Base-by-base conservation (phyloP, 2,888 invertebrate genomes). In the Pristionchus mayeri region DNA sequence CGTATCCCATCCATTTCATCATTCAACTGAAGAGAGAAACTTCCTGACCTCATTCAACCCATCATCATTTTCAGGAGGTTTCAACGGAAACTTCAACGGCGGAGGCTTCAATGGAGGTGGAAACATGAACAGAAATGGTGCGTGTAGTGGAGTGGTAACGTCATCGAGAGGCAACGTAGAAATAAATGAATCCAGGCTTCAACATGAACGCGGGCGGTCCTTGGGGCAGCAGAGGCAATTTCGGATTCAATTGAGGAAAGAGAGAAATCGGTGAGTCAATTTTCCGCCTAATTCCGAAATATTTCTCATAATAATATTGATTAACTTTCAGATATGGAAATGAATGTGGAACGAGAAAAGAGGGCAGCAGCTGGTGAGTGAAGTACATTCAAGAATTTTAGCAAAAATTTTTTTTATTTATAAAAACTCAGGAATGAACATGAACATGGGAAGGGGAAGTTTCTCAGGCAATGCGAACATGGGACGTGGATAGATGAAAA, bases 231-330 rank as follows among this genome's bases (percentile, higher is more conserved):
- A 9, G 13, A 11, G 71, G 71, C 6, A 40, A 40, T 13, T 71
- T 44, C 44, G 71, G 71, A n/a, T 63, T 63, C 63, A 71, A 44
- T 44, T n/a, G 71, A 71, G 71, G 71, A 37, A 71, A 71, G 71
- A 37, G n/a, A n/a, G n/a, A n/a, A n/a, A n/a, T n/a, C n/a, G n/a
- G n/a, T n/a, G n/a, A n/a, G n/a, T n/a, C n/a, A n/a, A n/a, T n/a
- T n/a, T n/a, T n/a, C n/a, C n/a, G n/a, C n/a, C n/a, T n/a, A n/a
- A n/a, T n/a, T n/a, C n/a, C n/a, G n/a, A n/a, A n/a, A n/a, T n/a
- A n/a, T n/a, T n/a, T n/a, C n/a, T n/a, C n/a, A n/a, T n/a, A n/a
- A n/a, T n/a, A n/a, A n/a, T n/a, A n/a, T n/a, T n/a, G n/a, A n/a
- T n/a, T n/a, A n/a, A n/a, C n/a, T n/a, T n/a, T n/a, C n/a, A n/a